phyloP scores from a whole-genome alignment of 2,888 invertebrate genomes.

The Polydrusus cervinus region DNA sequence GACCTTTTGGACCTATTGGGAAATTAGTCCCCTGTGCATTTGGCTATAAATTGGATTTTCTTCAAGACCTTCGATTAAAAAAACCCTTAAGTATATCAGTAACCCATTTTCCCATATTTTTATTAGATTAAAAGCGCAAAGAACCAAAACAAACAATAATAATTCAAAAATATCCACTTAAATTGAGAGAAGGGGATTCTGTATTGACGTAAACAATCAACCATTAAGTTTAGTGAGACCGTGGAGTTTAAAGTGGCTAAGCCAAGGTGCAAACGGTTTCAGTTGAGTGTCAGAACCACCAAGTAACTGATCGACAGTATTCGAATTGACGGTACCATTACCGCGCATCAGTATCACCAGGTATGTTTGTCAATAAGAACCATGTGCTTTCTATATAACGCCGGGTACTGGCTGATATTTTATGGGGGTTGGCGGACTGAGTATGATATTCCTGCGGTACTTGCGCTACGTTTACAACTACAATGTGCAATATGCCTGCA shows the following conservation, averaged over 20 bases:
- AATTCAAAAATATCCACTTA: neutral
- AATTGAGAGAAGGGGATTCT: slow-evolving; percentile 32
- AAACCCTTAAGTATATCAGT: too few relatives aligned
- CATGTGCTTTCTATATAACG: slow-evolving; percentile 18
- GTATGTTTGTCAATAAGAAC: slow-evolving; percentile 35
- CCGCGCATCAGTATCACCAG: slow-evolving; percentile 24
- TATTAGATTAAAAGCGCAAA: neutral
- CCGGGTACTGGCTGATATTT: neutral
- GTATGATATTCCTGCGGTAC: too few relatives aligned
- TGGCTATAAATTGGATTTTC: too few relatives aligned
- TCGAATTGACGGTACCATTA: slow-evolving; percentile 28
- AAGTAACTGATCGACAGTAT: slow-evolving; percentile 38
- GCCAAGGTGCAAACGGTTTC: slow-evolving; percentile 39
- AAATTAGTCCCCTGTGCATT: too few relatives aligned
- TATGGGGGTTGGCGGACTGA: neutral
- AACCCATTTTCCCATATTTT: too few relatives aligned
- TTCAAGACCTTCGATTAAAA: too few relatives aligned
- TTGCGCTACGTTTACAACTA: too few relatives aligned
- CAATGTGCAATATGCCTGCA: too few relatives aligned
- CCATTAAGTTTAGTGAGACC: slow-evolving; percentile 41
- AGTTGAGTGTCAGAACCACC: slow-evolving; percentile 39
- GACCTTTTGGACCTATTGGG: too few relatives aligned
- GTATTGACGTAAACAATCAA: slow-evolving; percentile 36
- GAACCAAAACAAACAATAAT: slow-evolving; percentile 11
- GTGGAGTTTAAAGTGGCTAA: slow-evolving; percentile 30